These are phyloP conservation scores for Caenorhabditis brenneri DNA, from an alignment of 1,140 invertebrate genomes.

Conservation along the genomic window DNA sequence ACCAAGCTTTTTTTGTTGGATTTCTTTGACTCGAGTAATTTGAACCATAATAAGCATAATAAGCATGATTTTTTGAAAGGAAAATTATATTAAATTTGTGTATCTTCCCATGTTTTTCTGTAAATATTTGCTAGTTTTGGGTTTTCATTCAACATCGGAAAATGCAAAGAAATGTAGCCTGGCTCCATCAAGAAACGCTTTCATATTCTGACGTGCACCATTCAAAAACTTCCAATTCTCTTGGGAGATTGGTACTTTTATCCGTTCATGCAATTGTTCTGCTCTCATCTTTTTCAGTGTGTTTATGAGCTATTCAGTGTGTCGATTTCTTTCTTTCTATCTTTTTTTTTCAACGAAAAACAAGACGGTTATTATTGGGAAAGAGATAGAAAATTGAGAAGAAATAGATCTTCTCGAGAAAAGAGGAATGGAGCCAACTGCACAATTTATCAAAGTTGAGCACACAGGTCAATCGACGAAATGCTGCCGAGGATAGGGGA, in stretches of 20 bases:
- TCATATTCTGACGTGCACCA: neutral
- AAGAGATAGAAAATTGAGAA: neutral
- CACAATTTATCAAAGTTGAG: constrained; percentile 28
- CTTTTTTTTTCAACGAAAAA: constrained; percentile 22
- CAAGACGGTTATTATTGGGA: constrained; percentile 10
- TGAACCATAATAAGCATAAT: too few relatives aligned
- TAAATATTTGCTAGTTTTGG: too few relatives aligned
- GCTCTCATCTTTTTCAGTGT: neutral
- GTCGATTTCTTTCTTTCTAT: neutral
- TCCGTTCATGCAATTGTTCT: neutral
- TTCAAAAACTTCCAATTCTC: neutral
- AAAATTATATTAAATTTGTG: too few relatives aligned
- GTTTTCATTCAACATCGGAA: too few relatives aligned
- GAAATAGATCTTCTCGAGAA: neutral
- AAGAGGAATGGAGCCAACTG: neutral
- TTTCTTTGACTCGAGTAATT: too few relatives aligned
- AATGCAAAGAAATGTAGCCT: too few relatives aligned
- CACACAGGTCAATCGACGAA: constrained; percentile 35
- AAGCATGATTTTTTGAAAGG: too few relatives aligned
- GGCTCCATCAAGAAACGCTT: neutral
- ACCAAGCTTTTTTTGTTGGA: too few relatives aligned
- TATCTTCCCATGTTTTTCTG: too few relatives aligned
- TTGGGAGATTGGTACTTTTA: neutral
- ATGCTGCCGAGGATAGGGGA: neutral
- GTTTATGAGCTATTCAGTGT: neutral